Evolutionary conservation across 1,140 invertebrate genomes (phyloP).

Genomic region (Drosophila ogumai): DNA sequence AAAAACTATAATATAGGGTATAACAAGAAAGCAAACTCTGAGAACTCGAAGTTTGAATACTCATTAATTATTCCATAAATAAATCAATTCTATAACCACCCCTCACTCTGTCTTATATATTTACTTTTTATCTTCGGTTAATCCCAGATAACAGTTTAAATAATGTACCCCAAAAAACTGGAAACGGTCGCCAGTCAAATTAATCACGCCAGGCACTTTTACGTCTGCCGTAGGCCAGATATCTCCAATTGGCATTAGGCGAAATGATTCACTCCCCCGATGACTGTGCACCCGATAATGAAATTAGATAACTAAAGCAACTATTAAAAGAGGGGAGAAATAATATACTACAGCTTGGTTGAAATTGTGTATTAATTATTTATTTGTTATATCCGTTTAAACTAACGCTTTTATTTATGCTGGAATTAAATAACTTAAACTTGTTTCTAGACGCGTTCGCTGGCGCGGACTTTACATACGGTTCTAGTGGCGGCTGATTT

Average conservation of each 20-base stretch:
- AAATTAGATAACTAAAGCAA: neutral
- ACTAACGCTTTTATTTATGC: slow-evolving; percentile 82
- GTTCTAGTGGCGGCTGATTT: slow-evolving; percentile 72
- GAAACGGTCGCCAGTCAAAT: neutral
- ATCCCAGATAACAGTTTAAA: slow-evolving; percentile 16
- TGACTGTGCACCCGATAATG: slow-evolving; percentile 19
- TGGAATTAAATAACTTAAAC: slow-evolving; percentile 84
- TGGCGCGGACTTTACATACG: slow-evolving; percentile 64
- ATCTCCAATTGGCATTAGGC: slow-evolving; percentile 10
- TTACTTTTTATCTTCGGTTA: neutral
- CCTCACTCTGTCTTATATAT: too few relatives aligned
- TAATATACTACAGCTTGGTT: slow-evolving; percentile 20
- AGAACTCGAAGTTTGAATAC: too few relatives aligned
- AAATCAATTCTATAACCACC: neutral
- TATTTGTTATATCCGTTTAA: slow-evolving; percentile 82
- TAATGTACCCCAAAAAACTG: neutral
- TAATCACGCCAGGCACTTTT: slow-evolving; percentile 16
- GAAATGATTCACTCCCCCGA: slow-evolving; percentile 15
- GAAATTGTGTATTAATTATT: slow-evolving; percentile 82
- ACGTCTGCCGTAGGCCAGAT: slow-evolving; percentile 14
- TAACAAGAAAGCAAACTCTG: too few relatives aligned
- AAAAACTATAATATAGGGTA: too few relatives aligned
- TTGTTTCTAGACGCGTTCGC: slow-evolving; percentile 68
- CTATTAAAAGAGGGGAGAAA: neutral
- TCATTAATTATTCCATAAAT: neutral